phyloP scores from a whole-genome alignment of 2,113 vertebrate genomes.

The Lophochroa leadbeateri region DNA sequence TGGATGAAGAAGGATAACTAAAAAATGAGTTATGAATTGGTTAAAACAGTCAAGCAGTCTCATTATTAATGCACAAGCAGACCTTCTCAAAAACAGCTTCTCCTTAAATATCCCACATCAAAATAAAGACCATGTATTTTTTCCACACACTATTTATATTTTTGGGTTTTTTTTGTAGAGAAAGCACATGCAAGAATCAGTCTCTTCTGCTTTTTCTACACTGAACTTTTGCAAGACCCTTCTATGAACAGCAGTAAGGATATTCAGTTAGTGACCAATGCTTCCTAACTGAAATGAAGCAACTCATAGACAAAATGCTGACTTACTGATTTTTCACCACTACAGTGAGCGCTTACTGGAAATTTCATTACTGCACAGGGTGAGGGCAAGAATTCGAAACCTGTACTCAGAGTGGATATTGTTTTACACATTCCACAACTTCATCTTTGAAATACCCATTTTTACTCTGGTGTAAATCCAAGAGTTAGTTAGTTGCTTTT shows the following conservation, averaged over 20 bases:
- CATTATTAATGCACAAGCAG: neutral
- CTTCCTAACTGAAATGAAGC: neutral
- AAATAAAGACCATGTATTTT: neutral
- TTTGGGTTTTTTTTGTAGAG: neutral
- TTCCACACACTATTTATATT: neutral
- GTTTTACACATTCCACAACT: slow-evolving; percentile 10
- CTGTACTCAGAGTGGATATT: neutral
- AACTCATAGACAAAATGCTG: neutral
- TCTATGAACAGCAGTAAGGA: neutral
- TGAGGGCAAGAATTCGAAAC: neutral
- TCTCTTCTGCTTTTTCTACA: neutral
- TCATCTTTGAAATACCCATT: neutral
- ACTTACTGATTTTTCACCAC: neutral
- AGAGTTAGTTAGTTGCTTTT: neutral
- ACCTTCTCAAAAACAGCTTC: neutral
- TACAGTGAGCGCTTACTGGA: neutral
- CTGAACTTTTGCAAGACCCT: neutral
- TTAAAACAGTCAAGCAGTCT: neutral
- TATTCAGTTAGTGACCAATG: neutral
- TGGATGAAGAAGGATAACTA: neutral
- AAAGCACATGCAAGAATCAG: neutral
- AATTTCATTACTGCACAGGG: slow-evolving; percentile 24
- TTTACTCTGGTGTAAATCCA: neutral
- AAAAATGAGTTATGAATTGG: neutral
- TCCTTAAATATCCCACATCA: neutral